Conservation (phyloP, 2,888 invertebrate species). For the Rhagonycha lutea region DNA sequence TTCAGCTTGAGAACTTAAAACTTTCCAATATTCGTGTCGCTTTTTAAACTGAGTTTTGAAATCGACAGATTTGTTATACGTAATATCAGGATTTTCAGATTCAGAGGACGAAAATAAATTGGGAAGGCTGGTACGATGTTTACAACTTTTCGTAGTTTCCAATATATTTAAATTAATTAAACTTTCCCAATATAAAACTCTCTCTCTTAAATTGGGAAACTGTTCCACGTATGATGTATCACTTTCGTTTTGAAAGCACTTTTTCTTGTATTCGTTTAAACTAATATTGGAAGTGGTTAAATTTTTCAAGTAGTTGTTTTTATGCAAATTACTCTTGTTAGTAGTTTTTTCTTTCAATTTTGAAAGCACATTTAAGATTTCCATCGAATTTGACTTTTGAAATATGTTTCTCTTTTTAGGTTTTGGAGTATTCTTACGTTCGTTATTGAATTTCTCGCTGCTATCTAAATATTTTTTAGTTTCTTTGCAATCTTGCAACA, state of each 20-base stretch:
- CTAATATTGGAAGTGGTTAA: not conserved
- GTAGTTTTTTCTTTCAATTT: slow-evolving; percentile 1
- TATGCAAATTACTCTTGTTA: not conserved
- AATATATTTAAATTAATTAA: not conserved
- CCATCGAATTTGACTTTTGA: not conserved
- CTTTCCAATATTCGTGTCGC: slow-evolving; percentile 4
- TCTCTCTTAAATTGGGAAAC: not conserved
- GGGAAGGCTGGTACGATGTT: slow-evolving; percentile 1
- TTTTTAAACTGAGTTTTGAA: not conserved
- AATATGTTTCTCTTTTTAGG: not conserved
- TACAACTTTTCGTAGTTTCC: not conserved
- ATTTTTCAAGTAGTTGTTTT: not conserved
- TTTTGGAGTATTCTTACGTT: not conserved
- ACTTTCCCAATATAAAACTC: slow-evolving; percentile 13
- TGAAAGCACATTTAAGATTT: slow-evolving; percentile 13
- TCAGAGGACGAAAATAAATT: not conserved
- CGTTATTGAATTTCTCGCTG: not conserved
- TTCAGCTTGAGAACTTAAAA: slow-evolving; percentile 2
- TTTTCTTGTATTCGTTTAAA: not conserved
- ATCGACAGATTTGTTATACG: not conserved
- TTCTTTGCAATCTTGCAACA: not conserved
- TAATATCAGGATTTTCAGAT: not conserved
- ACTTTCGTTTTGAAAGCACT: not conserved
- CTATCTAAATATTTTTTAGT: not conserved
- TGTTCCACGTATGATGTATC: not conserved